These are phyloP conservation scores for Ormia ochracea DNA, from an alignment of 2,888 invertebrate genomes.

Conservation along the genomic window DNA sequence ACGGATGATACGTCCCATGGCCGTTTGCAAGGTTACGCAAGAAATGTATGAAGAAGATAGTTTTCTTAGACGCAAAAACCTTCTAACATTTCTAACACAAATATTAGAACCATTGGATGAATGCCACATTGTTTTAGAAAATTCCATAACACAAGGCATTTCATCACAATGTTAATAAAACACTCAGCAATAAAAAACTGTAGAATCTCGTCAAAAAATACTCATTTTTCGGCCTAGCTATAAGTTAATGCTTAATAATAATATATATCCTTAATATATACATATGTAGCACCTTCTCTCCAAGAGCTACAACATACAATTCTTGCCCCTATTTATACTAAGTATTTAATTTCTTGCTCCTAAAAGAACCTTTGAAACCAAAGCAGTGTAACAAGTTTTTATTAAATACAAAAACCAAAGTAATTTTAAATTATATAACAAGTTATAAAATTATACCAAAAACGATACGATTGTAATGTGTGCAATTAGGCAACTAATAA, in stretches of 20 bases:
- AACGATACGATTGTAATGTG: constrained; percentile 21
- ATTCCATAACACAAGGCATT: constrained; percentile 84
- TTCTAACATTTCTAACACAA: constrained; percentile 92
- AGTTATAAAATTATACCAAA: not conserved
- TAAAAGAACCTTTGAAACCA: constrained; percentile 44
- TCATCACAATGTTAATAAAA: constrained; percentile 74
- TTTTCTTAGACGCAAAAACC: constrained; percentile 90
- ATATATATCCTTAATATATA: constrained; percentile 24
- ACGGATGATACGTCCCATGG: constrained; percentile 93
- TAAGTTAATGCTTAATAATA: constrained; percentile 42
- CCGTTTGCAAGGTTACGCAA: constrained; percentile 89
- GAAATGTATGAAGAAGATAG: constrained; percentile 98
- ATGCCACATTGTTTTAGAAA: constrained; percentile 88
- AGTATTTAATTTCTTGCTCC: not conserved
- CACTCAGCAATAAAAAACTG: not conserved
- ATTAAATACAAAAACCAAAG: constrained; percentile 45
- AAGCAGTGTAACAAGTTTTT: constrained; percentile 51
- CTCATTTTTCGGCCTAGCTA: constrained; percentile 57
- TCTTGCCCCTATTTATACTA: constrained; percentile 43
- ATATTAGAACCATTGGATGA: constrained; percentile 93
- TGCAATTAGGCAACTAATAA: constrained; percentile 54
- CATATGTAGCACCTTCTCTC: constrained; percentile 56
- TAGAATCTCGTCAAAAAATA: constrained; percentile 52
- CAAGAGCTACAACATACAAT: constrained; percentile 21
- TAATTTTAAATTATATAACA: constrained; percentile 33